Conservation (phyloP, 2,113 vertebrate genomes). For the Archocentrus centrarchus region DNA sequence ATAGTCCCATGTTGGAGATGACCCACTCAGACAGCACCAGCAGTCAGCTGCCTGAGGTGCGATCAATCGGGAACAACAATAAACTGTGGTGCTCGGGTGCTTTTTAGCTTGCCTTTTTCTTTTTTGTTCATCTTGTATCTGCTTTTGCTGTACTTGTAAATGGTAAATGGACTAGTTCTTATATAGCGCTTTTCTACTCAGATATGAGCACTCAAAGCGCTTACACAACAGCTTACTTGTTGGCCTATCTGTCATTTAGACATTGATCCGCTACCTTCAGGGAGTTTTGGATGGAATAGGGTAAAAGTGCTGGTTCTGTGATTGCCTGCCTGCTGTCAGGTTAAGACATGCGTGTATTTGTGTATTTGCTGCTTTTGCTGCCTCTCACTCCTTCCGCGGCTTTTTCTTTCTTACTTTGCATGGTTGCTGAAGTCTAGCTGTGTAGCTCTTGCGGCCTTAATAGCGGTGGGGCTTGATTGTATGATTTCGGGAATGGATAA, state of each 20-base stretch:
- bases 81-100: slow-evolving; percentile 91
- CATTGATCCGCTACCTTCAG: slow-evolving; percentile 4
- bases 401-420: slow-evolving; percentile 53
- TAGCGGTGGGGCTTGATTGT: slow-evolving; percentile 81
- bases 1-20: slow-evolving; percentile 91
- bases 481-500: slow-evolving; percentile 80
- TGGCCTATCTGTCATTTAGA: slow-evolving; percentile 30
- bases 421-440: slow-evolving; percentile 52
- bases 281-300: slow-evolving; percentile 9
- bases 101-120: slow-evolving; percentile 77
- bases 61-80: slow-evolving; percentile 83
- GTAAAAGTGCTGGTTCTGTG: slow-evolving; percentile 25
- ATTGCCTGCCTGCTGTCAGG: not conserved
- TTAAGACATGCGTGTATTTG: not conserved
- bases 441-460: slow-evolving; percentile 25
- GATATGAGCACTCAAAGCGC: too few relatives aligned
- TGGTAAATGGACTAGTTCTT: too few relatives aligned
- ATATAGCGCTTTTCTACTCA: too few relatives aligned
- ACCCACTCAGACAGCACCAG: slow-evolving; percentile 93
- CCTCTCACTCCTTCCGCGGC: slow-evolving; percentile 12
- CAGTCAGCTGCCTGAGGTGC: slow-evolving; percentile 99
- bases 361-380: not conserved
- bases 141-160: slow-evolving; percentile 46
- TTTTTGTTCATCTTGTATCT: slow-evolving; percentile 29
- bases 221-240: too few relatives aligned